Base-by-base conservation (phyloP, 2,888 invertebrate genomes). In the Toxonevra muliebris region DNA sequence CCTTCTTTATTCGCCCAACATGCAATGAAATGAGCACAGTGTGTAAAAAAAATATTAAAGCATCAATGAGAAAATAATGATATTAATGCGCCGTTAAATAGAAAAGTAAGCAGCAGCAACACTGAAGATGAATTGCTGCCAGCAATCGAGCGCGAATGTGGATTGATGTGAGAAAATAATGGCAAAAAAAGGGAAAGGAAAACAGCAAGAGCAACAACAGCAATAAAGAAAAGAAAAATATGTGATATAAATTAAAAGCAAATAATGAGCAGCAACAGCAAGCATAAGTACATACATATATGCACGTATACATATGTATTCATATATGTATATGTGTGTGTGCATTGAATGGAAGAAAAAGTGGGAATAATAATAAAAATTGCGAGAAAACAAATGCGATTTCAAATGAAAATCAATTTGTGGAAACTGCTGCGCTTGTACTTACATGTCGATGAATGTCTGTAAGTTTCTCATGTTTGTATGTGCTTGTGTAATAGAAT, bases 81-180 rank as follows among this genome's bases (percentile, higher is more conserved):
- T 76, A 79, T 80, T 79, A 79, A 78, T 75, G 75, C 74, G 71
- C 72, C 74, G 76, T 79, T 77, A 79, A 71, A 72, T 69, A 69
- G 71, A 3, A n/a, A 12, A 48, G 15, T 8, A 2, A 5, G 48
- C 48, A 48, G 30, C 30, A 48, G 48, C 75, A 69, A 68, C 15
- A 48, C 3, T 48, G 48, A 48, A n/a, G 48, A 48, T n/a, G 13
- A 15, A n/a, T 12, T 48, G 15, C 48, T 12, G 15, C 12, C 12
- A n/a, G 48, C 12, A 48, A 48, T 48, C 48, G 15, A 3, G 8
- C 15, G 12, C 3, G 15, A 8, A 48, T 8, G 15, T 15, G 48
- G 15, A n/a, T n/a, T n/a, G n/a, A 48, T 48, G 48, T n/a, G 48
- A 3, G 48, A 15, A n/a, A 48, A 48, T n/a, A 48, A 15, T 48